A percentile compares a stretch with the other conserved stretches of the same genome.
phyloP scores from a whole-genome alignment of 2,113 vertebrate genomes.

The Pungitius pungitius region DNA sequence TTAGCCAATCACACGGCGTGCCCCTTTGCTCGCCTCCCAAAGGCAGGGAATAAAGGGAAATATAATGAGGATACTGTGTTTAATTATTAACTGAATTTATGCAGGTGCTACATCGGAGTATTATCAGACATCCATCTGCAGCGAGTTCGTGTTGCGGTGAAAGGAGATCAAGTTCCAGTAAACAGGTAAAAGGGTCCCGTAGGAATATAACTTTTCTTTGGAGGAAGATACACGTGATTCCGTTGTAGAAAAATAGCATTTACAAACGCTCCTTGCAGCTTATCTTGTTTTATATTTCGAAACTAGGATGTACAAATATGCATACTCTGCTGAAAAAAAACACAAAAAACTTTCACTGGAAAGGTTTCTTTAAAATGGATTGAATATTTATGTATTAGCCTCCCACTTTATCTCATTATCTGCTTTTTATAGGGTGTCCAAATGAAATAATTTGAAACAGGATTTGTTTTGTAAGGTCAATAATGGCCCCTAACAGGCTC shows the following conservation, averaged over 20 bases:
- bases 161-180: slow-evolving; percentile 65
- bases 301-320: background rate
- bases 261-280: background rate
- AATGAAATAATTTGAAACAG: background rate
- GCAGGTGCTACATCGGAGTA: slow-evolving; percentile 61
- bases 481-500: background rate
- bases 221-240: background rate
- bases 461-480: background rate
- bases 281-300: background rate
- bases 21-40: slow-evolving; percentile 53
- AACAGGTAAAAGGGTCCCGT: slow-evolving; percentile 19
- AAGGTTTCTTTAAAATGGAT: background rate
- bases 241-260: background rate
- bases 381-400: background rate
- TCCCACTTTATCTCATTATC: background rate
- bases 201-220: background rate
- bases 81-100: slow-evolving; percentile 79
- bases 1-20: slow-evolving; percentile 69
- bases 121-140: slow-evolving; percentile 66
- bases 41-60: slow-evolving; percentile 65
- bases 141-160: slow-evolving; percentile 64
- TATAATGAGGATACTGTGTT: slow-evolving; percentile 73
- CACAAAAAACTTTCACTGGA: background rate
- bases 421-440: background rate
- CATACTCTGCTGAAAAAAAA: background rate